phyloP scores from a whole-genome alignment of 1,140 invertebrate species.

The Solenopsis invicta region DNA sequence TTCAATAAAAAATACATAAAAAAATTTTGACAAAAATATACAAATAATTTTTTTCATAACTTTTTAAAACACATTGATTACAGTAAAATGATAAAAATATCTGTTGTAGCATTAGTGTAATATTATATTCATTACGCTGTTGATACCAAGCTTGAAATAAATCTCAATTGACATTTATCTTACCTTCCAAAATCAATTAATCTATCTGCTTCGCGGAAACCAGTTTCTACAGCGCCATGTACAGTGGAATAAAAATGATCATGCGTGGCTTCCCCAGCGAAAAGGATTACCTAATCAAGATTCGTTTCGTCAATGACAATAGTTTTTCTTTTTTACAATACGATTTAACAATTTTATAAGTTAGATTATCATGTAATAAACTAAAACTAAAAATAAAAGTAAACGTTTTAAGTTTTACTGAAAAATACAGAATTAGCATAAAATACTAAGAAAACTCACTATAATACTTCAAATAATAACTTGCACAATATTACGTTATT shows the following conservation, averaged over 20 bases:
- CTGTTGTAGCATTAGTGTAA: background rate
- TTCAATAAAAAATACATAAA: background rate
- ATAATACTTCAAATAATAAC: background rate
- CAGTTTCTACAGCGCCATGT: slow-evolving; percentile 93
- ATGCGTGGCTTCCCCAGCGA: slow-evolving; percentile 91
- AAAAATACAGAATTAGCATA: background rate
- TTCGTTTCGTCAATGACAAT: slow-evolving; percentile 1
- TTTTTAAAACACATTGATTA: background rate
- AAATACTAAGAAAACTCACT: background rate
- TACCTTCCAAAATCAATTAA: slow-evolving; percentile 81
- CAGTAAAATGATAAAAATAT: background rate
- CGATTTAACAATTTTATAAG: slow-evolving; percentile 1
- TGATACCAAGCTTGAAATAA: slow-evolving; percentile 35
- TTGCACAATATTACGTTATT: slow-evolving; percentile 22
- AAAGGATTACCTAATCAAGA: slow-evolving; percentile 86
- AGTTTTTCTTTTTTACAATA: background rate
- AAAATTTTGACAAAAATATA: background rate
- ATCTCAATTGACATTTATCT: slow-evolving; percentile 21
- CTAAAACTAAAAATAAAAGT: background rate
- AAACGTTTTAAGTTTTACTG: background rate
- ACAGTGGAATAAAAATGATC: slow-evolving; percentile 91
- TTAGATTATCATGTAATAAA: slow-evolving; percentile 12
- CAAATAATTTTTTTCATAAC: background rate
- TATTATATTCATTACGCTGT: background rate
- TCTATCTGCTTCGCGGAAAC: slow-evolving; percentile 91